Evolutionary conservation across 2,888 invertebrate species (phyloP).

Genomic region (Eupelmus urozonus): DNA sequence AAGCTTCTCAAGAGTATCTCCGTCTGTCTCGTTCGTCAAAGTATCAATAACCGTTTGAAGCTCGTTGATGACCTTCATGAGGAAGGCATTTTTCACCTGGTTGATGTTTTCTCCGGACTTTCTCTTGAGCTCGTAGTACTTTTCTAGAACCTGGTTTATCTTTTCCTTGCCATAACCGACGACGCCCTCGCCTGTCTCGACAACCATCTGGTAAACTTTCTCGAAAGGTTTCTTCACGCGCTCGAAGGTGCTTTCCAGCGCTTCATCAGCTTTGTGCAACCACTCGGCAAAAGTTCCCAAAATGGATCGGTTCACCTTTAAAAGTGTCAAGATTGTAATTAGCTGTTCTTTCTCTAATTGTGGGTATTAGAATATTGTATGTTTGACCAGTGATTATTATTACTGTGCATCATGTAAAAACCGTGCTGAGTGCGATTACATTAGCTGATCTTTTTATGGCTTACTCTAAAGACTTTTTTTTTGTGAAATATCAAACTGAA

Average conservation of each 20-base stretch:
- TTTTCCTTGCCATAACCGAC: slow-evolving; percentile 7
- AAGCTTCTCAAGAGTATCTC: background rate
- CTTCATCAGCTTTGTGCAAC: slow-evolving; percentile 27
- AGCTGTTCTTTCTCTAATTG: too few relatives aligned
- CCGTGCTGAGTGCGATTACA: too few relatives aligned
- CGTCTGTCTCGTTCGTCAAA: background rate
- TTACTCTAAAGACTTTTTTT: too few relatives aligned
- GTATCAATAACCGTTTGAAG: slow-evolving; percentile 16
- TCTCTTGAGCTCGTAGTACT: slow-evolving; percentile 10
- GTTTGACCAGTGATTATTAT: too few relatives aligned
- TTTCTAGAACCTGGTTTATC: background rate
- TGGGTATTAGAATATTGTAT: too few relatives aligned
- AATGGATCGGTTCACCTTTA: background rate
- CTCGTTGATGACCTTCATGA: background rate
- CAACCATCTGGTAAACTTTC: background rate
- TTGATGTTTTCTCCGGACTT: slow-evolving; percentile 1
- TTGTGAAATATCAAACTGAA: too few relatives aligned
- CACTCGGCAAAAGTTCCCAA: slow-evolving; percentile 5
- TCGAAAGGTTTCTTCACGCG: background rate
- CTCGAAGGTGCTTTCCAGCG: background rate
- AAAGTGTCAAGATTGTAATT: background rate
- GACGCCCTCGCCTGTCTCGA: background rate
- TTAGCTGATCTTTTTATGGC: too few relatives aligned
- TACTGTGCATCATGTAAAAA: too few relatives aligned
- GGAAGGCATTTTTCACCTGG: slow-evolving; percentile 11